Base-by-base conservation (phyloP, 2,888 invertebrate species). In the Apodemia duryi region DNA sequence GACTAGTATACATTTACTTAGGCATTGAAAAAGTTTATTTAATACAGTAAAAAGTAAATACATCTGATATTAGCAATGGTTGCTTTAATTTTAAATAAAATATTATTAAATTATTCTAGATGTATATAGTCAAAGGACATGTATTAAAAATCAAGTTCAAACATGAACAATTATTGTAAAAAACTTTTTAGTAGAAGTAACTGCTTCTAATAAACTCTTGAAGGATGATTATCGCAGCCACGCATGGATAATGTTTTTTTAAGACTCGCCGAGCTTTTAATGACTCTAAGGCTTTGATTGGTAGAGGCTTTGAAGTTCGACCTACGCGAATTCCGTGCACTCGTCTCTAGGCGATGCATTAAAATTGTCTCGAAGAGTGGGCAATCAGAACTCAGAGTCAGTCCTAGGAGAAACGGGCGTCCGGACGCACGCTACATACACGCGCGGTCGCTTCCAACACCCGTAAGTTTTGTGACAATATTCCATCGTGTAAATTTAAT, bases 381-480 rank as follows among this genome's bases (percentile, higher is more conserved):
- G 62, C 61, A 62, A 61, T 61, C 57, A 61, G 52, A 63, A 79
- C 73, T 61, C 57, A 61, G 52, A 63, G 79, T 73, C 82, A 83
- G 85, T 85, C 77, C 72, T 78, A 80, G 75, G 66, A 74, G 78
- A 83, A 68, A 75, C 82, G 83, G 74, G 79, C 82, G 77, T 69
- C 66, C 74, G 79, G 75, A 73, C 85, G 87, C 80, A 80, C 81
- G 79, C 76, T 71, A 68, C 69, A 73, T 68, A 66, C 21, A 63
- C 71, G 71, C 72, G 73, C 75, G 73, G 67, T 69, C 68, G 71
- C 71, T 68, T 65, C 66, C 73, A 71, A 68, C 75, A 75, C 75
- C 80, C 81, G 88, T 89, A 88, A 90, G 88, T 88, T 85, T 77
- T 83, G 86, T 83, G 86, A 80, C 77, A 78, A 77, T 78, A 77